phyloP scores from a whole-genome alignment of 2,113 vertebrate genomes.

The Zeus faber region DNA sequence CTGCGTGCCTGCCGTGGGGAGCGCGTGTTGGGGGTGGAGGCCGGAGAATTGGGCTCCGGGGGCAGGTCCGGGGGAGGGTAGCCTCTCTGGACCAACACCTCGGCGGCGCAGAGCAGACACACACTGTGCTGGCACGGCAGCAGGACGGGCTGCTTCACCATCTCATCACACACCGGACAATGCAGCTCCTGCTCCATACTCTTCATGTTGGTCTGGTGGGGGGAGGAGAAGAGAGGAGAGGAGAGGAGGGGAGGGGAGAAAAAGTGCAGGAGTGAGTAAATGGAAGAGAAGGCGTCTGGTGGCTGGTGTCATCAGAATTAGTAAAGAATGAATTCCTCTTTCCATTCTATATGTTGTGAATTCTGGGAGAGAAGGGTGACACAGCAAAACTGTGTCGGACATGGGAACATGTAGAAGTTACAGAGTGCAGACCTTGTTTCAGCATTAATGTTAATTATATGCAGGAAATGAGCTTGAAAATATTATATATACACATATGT shows the following conservation, averaged over 20 bases:
- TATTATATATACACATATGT: too few species aligned
- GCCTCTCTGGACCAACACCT: conserved; percentile 89
- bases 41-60: conserved; percentile 88
- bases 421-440: too few species aligned
- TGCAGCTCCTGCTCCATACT: conserved; percentile 92
- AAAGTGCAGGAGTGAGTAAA: too few species aligned
- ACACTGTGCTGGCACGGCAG: conserved; percentile 92
- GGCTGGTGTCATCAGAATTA: too few species aligned
- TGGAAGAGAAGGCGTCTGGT: too few species aligned
- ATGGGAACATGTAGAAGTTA: too few species aligned
- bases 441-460: too few species aligned
- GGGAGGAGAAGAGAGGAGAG: not conserved
- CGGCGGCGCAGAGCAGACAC: conserved; percentile 90
- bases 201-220: conserved; percentile 80
- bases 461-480: too few species aligned
- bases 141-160: conserved; percentile 92
- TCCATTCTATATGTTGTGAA: too few species aligned
- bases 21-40: conserved; percentile 85
- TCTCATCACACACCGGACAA: conserved; percentile 92
- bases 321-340: too few species aligned
- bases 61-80: conserved; percentile 84
- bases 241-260: not conserved
- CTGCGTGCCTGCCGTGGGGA: conserved; percentile 86
- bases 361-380: too few species aligned
- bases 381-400: too few species aligned